Conservation (phyloP, 2,888 invertebrate species). For the Podotricha telesiphe region DNA sequence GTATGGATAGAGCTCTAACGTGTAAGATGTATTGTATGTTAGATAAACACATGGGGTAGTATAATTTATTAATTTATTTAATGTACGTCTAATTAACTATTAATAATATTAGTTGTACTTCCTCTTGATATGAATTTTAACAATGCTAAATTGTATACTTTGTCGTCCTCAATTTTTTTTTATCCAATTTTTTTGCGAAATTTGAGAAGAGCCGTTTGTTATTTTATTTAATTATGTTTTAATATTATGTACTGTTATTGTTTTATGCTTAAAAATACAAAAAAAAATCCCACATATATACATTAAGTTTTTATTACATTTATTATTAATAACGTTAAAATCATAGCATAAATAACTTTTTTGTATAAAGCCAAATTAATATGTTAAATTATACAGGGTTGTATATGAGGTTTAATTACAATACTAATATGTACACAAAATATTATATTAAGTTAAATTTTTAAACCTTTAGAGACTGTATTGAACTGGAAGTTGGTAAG, state of each 20-base stretch:
- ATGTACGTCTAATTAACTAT: too few species aligned
- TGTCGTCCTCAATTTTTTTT: too few species aligned
- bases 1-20: too few species aligned
- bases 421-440: conserved; percentile 7
- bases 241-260: neutral
- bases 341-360: neutral
- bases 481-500: conserved; percentile 20
- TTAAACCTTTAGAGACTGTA: conserved; percentile 16
- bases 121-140: too few species aligned
- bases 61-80: too few species aligned
- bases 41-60: too few species aligned
- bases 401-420: neutral
- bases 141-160: too few species aligned
- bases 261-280: neutral
- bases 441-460: neutral
- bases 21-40: too few species aligned
- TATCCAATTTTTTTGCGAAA: too few species aligned
- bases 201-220: neutral
- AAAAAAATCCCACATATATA: neutral
- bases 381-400: conserved; percentile 15
- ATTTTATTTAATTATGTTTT: neutral
- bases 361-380: neutral
- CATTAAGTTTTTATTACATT: conserved; percentile 1
- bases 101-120: too few species aligned
- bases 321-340: neutral